Evolutionary conservation across 1,140 invertebrate species (phyloP).

Genomic region (Steinernema feltiae): DNA sequence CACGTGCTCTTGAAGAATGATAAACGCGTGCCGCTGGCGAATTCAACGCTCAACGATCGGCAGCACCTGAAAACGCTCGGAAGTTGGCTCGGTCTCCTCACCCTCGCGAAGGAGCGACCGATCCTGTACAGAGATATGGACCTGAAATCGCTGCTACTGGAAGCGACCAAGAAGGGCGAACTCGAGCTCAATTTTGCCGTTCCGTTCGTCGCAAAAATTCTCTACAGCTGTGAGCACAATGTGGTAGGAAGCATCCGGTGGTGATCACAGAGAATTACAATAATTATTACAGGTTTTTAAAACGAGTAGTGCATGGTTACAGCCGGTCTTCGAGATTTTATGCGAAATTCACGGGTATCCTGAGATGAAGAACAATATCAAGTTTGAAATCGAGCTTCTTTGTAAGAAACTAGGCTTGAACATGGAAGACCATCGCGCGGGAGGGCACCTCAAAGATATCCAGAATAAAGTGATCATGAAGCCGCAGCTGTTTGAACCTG

Average conservation of each 20-base stretch:
- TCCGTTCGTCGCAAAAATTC: constrained; percentile 97
- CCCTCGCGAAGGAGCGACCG: constrained; percentile 84
- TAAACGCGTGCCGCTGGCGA: constrained; percentile 78
- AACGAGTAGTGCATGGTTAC: constrained; percentile 95
- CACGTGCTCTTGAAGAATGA: constrained; percentile 80
- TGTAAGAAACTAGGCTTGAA: constrained; percentile 90
- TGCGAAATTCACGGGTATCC: constrained; percentile 91
- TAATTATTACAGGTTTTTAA: constrained; percentile 72
- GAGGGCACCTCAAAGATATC: constrained; percentile 60
- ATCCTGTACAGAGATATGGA: constrained; percentile 77
- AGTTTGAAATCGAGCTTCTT: constrained; percentile 98
- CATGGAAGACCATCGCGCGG: constrained; percentile 62
- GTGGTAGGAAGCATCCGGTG: constrained; percentile 62
- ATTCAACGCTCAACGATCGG: constrained; percentile 79
- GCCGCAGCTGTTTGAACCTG: neutral
- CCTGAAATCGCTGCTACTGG: constrained; percentile 83
- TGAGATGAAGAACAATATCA: constrained; percentile 85
- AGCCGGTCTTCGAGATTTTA: constrained; percentile 89
- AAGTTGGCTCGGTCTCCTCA: constrained; percentile 96
- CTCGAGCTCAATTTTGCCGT: constrained; percentile 95
- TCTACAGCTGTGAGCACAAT: constrained; percentile 89
- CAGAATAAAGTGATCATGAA: neutral
- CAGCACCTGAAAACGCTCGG: constrained; percentile 94
- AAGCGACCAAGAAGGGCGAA: constrained; percentile 93
- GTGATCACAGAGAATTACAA: too few species aligned